phyloP scores from a whole-genome alignment of 2,113 vertebrate genomes.

The Scartelaos histophorus region DNA sequence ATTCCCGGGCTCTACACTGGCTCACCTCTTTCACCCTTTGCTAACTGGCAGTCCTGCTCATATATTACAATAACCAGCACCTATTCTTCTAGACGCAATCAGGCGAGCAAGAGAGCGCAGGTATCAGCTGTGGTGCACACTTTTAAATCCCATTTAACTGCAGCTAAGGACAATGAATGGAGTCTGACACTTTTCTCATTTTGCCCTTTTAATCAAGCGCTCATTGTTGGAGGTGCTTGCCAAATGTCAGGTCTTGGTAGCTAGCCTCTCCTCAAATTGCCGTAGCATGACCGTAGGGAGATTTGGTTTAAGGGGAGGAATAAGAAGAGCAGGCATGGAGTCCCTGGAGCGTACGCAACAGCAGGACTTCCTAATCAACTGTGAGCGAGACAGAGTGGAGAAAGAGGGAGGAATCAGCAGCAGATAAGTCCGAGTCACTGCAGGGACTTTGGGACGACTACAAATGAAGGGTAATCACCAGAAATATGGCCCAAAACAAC shows the following conservation, averaged over 20 bases:
- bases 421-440: slow-evolving; percentile 66
- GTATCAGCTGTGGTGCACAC: slow-evolving; percentile 59
- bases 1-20: not conserved
- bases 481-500: slow-evolving; percentile 42
- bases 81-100: slow-evolving; percentile 62
- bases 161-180: slow-evolving; percentile 61
- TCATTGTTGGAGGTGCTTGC: slow-evolving; percentile 63
- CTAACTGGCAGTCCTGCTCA: slow-evolving; percentile 30
- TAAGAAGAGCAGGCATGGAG: slow-evolving; percentile 68
- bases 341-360: slow-evolving; percentile 66
- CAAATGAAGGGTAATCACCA: slow-evolving; percentile 66
- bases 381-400: slow-evolving; percentile 61
- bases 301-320: slow-evolving; percentile 41
- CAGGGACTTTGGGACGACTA: slow-evolving; percentile 43
- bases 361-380: slow-evolving; percentile 74
- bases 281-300: slow-evolving; percentile 56
- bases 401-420: slow-evolving; percentile 54
- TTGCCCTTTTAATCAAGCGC: slow-evolving; percentile 73
- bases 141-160: slow-evolving; percentile 71
- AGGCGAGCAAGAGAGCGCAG: slow-evolving; percentile 54
- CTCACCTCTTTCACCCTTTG: not conserved
- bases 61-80: slow-evolving; percentile 54
- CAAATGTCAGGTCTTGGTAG: slow-evolving; percentile 69
- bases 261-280: slow-evolving; percentile 61
- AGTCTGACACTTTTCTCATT: slow-evolving; percentile 57